Percentiles rank a stretch among this genome's conserved stretches.
phyloP scores from a whole-genome alignment of 2,113 vertebrate species.

The Phoxinus phoxinus region DNA sequence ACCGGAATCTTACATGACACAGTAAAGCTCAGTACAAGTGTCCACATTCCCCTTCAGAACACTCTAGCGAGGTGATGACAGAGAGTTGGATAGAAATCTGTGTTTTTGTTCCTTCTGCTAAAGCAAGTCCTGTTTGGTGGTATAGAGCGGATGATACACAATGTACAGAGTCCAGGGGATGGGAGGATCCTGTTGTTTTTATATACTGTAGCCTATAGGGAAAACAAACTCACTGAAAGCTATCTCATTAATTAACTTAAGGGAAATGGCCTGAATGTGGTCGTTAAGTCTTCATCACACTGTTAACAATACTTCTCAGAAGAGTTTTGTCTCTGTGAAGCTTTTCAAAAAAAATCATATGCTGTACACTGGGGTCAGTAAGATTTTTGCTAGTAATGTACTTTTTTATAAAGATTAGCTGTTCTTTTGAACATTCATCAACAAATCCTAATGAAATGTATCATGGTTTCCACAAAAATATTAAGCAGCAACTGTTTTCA shows the following conservation, averaged over 20 bases:
- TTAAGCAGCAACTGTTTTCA: background rate
- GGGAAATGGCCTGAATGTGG: background rate
- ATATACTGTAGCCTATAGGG: background rate
- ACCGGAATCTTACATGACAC: background rate
- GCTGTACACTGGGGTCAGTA: background rate
- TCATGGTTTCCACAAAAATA: background rate
- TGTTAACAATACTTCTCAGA: background rate
- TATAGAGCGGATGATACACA: background rate
- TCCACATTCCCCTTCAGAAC: background rate
- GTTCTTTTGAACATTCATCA: background rate
- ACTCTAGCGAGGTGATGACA: background rate
- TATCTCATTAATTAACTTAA: constrained; percentile 5
- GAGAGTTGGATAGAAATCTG: constrained; percentile 15
- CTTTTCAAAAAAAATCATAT: background rate
- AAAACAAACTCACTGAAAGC: background rate
- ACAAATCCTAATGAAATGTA: background rate
- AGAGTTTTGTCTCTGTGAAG: background rate
- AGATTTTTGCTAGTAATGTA: background rate
- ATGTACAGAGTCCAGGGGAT: background rate
- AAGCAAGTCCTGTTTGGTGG: background rate
- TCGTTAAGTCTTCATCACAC: background rate
- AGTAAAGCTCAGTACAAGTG: background rate
- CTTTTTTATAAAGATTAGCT: too few relatives aligned
- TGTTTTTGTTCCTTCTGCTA: constrained; percentile 31
- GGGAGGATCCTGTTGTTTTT: constrained; percentile 19